These are phyloP conservation scores for Sphenopsis melanotis DNA, from an alignment of 2,797 vertebrate genomes.

Conservation along the genomic window DNA sequence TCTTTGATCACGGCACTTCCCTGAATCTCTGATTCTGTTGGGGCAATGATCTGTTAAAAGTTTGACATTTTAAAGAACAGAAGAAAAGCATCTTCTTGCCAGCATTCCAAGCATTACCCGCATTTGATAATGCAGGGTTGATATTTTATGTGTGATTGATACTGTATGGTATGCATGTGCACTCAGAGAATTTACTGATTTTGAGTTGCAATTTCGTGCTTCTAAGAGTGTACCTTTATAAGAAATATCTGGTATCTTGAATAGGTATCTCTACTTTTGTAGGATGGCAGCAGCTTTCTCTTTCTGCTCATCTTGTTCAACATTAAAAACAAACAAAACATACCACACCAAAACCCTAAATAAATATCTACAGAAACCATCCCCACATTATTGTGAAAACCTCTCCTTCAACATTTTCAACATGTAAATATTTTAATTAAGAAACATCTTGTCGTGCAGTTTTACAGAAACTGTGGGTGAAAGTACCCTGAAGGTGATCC, in stretches of 20 bases:
- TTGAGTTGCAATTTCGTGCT: not conserved
- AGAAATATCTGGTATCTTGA: not conserved
- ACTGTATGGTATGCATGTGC: not conserved
- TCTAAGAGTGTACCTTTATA: not conserved
- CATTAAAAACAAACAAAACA: not conserved
- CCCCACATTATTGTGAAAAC: not conserved
- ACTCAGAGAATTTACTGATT: not conserved
- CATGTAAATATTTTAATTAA: not conserved
- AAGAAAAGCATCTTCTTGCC: not conserved
- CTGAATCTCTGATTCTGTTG: not conserved
- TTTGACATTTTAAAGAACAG: not conserved
- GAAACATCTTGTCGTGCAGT: not conserved
- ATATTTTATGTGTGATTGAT: not conserved
- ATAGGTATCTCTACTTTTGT: not conserved
- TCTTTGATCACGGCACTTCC: not conserved
- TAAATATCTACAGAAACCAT: not conserved
- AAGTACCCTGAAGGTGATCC: not conserved
- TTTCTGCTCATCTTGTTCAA: conserved; percentile 24
- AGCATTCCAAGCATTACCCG: not conserved
- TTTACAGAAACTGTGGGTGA: not conserved
- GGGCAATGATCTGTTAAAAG: not conserved
- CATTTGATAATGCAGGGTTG: not conserved
- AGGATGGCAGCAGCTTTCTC: not conserved
- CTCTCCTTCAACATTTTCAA: conserved; percentile 16
- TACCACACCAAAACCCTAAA: not conserved